phyloP scores from a whole-genome alignment of 1,140 invertebrate genomes.

The Protaetia brevitarsis region DNA sequence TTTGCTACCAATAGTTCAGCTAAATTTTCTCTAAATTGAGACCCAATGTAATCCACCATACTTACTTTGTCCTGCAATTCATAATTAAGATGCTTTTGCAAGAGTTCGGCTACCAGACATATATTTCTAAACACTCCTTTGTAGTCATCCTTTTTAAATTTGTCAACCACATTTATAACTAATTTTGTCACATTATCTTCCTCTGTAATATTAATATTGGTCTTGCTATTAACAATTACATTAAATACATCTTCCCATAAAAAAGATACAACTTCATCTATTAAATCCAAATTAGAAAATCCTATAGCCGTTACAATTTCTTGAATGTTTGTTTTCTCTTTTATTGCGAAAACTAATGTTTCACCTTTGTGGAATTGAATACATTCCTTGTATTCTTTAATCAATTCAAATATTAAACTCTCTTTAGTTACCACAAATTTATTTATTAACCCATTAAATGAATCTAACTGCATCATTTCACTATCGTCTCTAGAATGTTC shows the following conservation, averaged over 20 bases:
- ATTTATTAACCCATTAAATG: neutral
- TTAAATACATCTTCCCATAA: conserved; percentile 55
- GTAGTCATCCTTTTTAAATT: conserved; percentile 53
- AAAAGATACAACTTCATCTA: conserved; percentile 51
- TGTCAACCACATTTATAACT: conserved; percentile 50
- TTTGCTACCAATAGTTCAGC: conserved; percentile 66
- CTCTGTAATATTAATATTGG: conserved; percentile 45
- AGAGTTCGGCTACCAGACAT: conserved; percentile 57
- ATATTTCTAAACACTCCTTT: conserved; percentile 61
- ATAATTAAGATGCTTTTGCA: conserved; percentile 59
- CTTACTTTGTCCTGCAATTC: conserved; percentile 51
- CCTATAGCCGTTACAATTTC: conserved; percentile 31
- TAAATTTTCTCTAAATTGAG: conserved; percentile 60
- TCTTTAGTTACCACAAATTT: neutral
- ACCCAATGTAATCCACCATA: conserved; percentile 62
- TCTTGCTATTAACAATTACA: conserved; percentile 56
- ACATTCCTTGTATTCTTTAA: conserved; percentile 50
- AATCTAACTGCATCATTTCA: neutral
- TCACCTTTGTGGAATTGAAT: conserved; percentile 36
- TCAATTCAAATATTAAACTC: conserved; percentile 43
- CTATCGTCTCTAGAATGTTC: neutral
- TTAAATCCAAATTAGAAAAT: conserved; percentile 17
- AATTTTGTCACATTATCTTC: conserved; percentile 50
- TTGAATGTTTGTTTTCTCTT: conserved; percentile 27
- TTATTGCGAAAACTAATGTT: conserved; percentile 32